Percentiles rank a stretch among this genome's conserved stretches.
Evolutionary conservation across 1,140 invertebrate species (phyloP).

Genomic region (Trachelipus rathkii): DNA sequence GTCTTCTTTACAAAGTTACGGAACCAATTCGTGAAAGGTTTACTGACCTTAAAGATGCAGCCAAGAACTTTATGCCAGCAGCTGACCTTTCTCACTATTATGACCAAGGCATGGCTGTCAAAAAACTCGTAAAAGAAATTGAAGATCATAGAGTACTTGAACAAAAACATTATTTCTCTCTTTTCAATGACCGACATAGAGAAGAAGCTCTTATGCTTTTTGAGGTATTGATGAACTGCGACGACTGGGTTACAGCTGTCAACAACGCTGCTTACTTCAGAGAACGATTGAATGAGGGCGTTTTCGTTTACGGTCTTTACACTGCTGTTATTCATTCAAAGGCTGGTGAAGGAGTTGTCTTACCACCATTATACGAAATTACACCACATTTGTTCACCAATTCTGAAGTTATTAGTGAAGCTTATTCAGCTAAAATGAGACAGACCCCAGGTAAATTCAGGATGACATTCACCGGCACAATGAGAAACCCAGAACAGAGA

Average conservation of each 20-base stretch:
- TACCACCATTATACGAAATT: slow-evolving; percentile 64
- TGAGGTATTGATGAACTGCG: slow-evolving; percentile 23
- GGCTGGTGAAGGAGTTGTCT: slow-evolving; percentile 12
- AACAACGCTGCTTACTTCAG: slow-evolving; percentile 24
- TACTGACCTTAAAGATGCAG: slow-evolving; percentile 14
- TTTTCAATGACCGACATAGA: slow-evolving; percentile 36
- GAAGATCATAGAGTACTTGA: slow-evolving; percentile 23
- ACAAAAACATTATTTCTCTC: slow-evolving; percentile 36
- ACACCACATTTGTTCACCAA: slow-evolving; percentile 55
- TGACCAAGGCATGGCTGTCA: slow-evolving; percentile 33
- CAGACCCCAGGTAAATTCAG: slow-evolving; percentile 44
- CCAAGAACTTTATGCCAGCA: not conserved
- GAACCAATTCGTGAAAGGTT: slow-evolving; percentile 2
- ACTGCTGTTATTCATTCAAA: slow-evolving; percentile 54
- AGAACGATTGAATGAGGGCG: slow-evolving; percentile 20
- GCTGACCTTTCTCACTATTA: slow-evolving; percentile 2
- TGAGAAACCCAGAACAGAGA: slow-evolving; percentile 50
- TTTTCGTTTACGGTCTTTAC: slow-evolving; percentile 18
- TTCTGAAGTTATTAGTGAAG: slow-evolving; percentile 46
- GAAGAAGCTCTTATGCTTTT: slow-evolving; percentile 40
- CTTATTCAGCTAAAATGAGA: slow-evolving; percentile 49
- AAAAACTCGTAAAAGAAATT: slow-evolving; percentile 27
- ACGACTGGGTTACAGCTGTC: not conserved
- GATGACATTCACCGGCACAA: slow-evolving; percentile 32
- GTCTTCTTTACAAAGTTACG: not conserved